These are phyloP conservation scores for Adineta ricciae DNA, from an alignment of 2,888 invertebrate species.

Conservation along the genomic window DNA sequence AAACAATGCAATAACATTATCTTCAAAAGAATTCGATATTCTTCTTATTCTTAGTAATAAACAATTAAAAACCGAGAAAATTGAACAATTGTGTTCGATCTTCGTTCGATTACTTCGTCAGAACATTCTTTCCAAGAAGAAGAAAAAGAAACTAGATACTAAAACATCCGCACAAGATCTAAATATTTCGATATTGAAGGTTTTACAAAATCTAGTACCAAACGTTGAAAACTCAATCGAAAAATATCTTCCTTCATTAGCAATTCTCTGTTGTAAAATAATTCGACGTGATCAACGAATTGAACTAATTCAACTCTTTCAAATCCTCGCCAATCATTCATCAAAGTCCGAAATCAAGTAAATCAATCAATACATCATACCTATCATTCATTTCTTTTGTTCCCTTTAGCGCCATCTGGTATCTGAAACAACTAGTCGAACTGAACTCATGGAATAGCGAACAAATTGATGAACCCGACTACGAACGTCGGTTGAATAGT, in stretches of 20 bases:
- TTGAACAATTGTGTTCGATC: conserved; percentile 1
- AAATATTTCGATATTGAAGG: background rate
- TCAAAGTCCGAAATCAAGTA: too few species aligned
- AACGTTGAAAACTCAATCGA: background rate
- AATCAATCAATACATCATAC: too few species aligned
- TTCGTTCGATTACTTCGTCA: background rate
- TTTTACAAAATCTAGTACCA: background rate
- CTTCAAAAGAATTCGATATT: background rate
- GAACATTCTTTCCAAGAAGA: background rate
- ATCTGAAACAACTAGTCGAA: conserved; percentile 41
- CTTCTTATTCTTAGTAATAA: background rate
- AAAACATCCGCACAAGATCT: background rate
- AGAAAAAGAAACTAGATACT: background rate
- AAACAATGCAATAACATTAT: background rate
- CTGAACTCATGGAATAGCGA: conserved; percentile 76
- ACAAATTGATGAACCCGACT: conserved; percentile 88
- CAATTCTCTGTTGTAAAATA: background rate
- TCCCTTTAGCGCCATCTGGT: background rate
- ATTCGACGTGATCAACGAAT: background rate
- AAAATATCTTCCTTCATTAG: background rate
- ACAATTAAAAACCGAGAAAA: background rate
- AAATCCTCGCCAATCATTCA: background rate
- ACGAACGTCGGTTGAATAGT: conserved; percentile 66
- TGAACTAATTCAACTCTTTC: background rate
- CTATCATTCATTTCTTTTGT: too few species aligned